A percentile compares a stretch with the other conserved stretches of the same genome.
Evolutionary conservation across 2,113 vertebrate genomes (phyloP).

Genomic region (Balaenoptera acutorostrata): DNA sequence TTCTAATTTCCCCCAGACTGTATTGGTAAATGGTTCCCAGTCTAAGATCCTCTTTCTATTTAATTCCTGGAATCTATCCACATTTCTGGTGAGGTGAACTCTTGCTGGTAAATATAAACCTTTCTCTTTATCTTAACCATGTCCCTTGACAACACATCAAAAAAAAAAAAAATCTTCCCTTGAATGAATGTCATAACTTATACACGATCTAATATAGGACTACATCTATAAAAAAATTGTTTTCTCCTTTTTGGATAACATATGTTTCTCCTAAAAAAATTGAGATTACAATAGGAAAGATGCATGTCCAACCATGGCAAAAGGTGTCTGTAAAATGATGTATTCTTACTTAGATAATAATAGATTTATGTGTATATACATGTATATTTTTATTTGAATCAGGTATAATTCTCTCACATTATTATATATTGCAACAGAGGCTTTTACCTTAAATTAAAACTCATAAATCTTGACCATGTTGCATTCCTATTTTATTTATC

Average conservation of each 20-base stretch:
- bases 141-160: neutral
- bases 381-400: neutral
- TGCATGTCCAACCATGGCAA: neutral
- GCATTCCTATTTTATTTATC: neutral
- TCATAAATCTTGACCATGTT: neutral
- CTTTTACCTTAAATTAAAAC: conserved; percentile 23
- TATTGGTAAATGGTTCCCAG: neutral
- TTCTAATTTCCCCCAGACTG: neutral
- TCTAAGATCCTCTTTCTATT: neutral
- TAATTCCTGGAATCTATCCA: neutral
- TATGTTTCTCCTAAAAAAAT: neutral
- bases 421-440: neutral
- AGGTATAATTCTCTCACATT: neutral
- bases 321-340: neutral
- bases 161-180: neutral
- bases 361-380: neutral
- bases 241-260: neutral
- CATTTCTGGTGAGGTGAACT: neutral
- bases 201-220: neutral
- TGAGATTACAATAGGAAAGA: neutral
- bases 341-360: neutral
- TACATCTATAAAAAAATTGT: neutral
- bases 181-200: neutral
- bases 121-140: neutral
- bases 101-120: neutral